phyloP scores from a whole-genome alignment of 2,888 invertebrate genomes.

The Sinotaia quadrata region DNA sequence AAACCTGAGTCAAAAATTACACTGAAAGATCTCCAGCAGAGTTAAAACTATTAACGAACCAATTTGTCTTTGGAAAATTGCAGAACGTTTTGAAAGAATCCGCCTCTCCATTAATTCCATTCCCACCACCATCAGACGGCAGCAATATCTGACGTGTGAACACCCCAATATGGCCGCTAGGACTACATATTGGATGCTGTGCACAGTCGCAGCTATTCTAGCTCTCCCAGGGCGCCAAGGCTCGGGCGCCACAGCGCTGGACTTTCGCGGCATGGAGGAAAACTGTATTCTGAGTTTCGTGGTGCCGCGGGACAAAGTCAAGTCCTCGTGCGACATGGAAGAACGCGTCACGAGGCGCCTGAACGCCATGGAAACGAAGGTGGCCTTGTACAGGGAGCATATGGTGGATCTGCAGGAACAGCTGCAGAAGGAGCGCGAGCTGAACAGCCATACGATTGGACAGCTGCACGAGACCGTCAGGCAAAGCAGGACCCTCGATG shows the following conservation, averaged over 20 bases:
- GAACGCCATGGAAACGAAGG: conserved; percentile 39
- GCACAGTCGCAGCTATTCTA: background rate
- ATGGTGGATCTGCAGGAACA: conserved; percentile 35
- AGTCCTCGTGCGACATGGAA: conserved; percentile 50
- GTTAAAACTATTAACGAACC: background rate
- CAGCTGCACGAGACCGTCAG: conserved; percentile 13
- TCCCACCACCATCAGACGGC: no score
- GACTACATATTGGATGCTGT: background rate
- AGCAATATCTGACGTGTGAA: no score
- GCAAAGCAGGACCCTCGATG: background rate
- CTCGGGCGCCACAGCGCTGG: background rate
- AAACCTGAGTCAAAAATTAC: background rate
- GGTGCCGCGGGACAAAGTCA: conserved; percentile 57
- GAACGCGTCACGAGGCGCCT: conserved; percentile 36
- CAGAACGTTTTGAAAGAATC: background rate
- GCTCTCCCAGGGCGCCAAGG: background rate
- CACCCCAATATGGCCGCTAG: background rate
- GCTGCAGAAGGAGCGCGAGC: conserved; percentile 37
- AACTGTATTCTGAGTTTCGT: conserved; percentile 55
- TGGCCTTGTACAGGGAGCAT: conserved; percentile 40
- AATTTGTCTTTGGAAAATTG: background rate
- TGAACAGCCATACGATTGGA: conserved; percentile 25
- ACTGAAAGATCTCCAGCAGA: background rate
- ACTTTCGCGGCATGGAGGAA: conserved; percentile 36
- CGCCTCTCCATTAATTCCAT: no score